phyloP scores from a whole-genome alignment of 2,888 invertebrate species.

The Embidobia sp. region DNA sequence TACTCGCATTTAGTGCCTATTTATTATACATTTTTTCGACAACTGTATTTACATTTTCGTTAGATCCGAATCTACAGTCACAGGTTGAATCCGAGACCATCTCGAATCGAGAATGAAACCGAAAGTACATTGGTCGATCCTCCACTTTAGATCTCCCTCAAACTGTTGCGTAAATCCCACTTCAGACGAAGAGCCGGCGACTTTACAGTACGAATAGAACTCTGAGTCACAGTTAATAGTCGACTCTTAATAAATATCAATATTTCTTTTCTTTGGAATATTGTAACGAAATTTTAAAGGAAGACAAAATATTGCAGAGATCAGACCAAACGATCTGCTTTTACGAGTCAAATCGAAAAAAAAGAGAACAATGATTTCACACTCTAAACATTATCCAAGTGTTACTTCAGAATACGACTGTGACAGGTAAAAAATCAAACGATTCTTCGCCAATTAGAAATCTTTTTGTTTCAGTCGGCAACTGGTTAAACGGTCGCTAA shows the following conservation, averaged over 20 bases:
- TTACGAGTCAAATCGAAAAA: too few species aligned
- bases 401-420: too few species aligned
- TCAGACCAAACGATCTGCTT: too few species aligned
- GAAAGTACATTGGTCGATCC: slow-evolving; percentile 15
- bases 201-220: slow-evolving; percentile 26
- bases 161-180: slow-evolving; percentile 47
- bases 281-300: too few species aligned
- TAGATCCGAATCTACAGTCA: slow-evolving; percentile 26
- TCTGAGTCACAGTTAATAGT: slow-evolving; percentile 21
- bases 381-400: too few species aligned
- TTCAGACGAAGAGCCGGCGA: slow-evolving; percentile 40
- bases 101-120: slow-evolving; percentile 28
- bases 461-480: too few species aligned
- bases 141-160: slow-evolving; percentile 46
- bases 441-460: too few species aligned
- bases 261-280: neutral
- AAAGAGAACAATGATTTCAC: too few species aligned
- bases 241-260: slow-evolving; percentile 30
- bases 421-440: too few species aligned
- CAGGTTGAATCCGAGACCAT: slow-evolving; percentile 20
- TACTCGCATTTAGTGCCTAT: neutral
- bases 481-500: too few species aligned
- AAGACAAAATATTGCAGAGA: too few species aligned
- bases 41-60: slow-evolving; percentile 27
- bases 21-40: slow-evolving; percentile 28